phyloP scores from a whole-genome alignment of 2,888 invertebrate species.

The Parnassius apollo region DNA sequence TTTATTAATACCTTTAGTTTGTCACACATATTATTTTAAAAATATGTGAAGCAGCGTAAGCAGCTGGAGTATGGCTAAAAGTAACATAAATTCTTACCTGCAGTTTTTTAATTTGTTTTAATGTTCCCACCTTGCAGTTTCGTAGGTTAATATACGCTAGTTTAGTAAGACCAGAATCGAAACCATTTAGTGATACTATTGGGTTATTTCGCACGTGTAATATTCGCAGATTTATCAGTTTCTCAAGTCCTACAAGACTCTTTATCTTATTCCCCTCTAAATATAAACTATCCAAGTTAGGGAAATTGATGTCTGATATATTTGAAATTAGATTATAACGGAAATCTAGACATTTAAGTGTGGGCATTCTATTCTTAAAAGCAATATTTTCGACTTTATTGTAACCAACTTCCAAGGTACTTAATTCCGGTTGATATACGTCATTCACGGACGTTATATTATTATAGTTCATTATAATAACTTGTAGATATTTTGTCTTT shows the following conservation, averaged over 20 bases:
- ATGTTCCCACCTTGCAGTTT: conserved; percentile 73
- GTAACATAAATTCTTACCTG: conserved; percentile 44
- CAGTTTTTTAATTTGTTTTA: conserved; percentile 79
- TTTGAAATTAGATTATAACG: conserved; percentile 74
- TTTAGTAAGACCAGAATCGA: conserved; percentile 59
- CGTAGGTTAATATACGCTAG: conserved; percentile 81
- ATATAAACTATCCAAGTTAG: conserved; percentile 85
- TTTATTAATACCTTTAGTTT: no score
- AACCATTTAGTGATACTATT: conserved; percentile 76
- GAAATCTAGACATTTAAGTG: conserved; percentile 78
- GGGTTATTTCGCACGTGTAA: conserved; percentile 88
- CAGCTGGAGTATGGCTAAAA: not conserved
- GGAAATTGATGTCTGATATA: conserved; percentile 68
- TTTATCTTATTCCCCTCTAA: conserved; percentile 87
- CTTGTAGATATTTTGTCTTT: conserved; percentile 81
- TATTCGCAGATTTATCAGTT: conserved; percentile 82
- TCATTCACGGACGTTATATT: conserved; percentile 71
- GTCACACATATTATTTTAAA: no score
- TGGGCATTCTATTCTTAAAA: conserved; percentile 53
- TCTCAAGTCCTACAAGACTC: conserved; percentile 81
- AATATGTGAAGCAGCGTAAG: no score
- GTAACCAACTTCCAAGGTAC: conserved; percentile 78
- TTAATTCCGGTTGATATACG: conserved; percentile 77
- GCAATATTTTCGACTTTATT: conserved; percentile 61
- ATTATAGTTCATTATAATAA: conserved; percentile 79